phyloP scores from a whole-genome alignment of 2,113 vertebrate species.

The Chroicocephalus ridibundus region DNA sequence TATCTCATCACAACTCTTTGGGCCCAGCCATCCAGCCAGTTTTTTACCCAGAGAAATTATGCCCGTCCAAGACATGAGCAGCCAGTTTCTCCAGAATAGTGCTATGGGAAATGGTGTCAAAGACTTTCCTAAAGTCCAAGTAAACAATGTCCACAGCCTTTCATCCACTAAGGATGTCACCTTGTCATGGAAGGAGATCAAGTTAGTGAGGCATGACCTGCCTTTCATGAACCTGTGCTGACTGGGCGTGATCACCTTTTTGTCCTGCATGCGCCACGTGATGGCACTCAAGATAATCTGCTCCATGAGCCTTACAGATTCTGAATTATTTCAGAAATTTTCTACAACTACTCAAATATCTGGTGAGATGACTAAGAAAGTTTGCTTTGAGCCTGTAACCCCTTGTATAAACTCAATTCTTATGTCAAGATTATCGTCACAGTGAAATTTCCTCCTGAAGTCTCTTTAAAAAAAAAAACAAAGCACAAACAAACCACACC shows the following conservation, averaged over 20 bases:
- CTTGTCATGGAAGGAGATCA: not conserved
- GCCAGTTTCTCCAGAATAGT: not conserved
- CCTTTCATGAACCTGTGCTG: too few species aligned
- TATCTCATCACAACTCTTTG: not conserved
- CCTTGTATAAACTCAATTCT: not conserved
- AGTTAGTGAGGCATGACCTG: too few species aligned
- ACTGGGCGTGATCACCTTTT: too few species aligned
- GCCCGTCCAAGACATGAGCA: not conserved
- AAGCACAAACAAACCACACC: not conserved
- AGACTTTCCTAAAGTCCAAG: not conserved
- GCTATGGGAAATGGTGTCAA: not conserved
- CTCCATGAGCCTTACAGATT: not conserved
- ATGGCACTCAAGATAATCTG: not conserved
- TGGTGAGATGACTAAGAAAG: not conserved
- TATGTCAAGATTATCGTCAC: not conserved
- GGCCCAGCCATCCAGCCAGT: not conserved
- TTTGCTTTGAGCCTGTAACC: not conserved
- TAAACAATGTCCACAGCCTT: not conserved
- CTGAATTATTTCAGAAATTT: not conserved
- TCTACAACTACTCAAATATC: not conserved
- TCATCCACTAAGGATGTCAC: not conserved
- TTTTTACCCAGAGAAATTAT: not conserved
- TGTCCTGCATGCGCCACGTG: too few species aligned
- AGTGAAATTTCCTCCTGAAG: not conserved
- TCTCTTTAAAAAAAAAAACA: not conserved